phyloP scores from a whole-genome alignment of 2,113 vertebrate species.

The Sakesphorus luctuosus region DNA sequence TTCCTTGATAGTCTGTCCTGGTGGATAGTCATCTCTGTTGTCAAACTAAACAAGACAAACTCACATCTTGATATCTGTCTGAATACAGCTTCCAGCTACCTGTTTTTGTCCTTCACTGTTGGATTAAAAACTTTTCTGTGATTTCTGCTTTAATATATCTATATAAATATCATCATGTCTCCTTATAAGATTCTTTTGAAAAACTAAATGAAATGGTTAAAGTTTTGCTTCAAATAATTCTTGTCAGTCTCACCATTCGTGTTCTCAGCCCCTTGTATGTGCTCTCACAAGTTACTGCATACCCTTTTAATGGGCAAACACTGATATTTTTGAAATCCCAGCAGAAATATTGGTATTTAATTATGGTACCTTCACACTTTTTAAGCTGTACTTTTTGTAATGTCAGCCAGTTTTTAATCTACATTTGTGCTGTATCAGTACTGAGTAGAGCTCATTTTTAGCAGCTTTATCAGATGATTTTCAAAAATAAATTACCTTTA shows the following conservation, averaged over 20 bases:
- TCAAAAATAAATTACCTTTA: background rate
- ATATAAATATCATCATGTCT: background rate
- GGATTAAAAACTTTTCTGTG: background rate
- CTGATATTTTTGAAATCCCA: background rate
- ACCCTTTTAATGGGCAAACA: background rate
- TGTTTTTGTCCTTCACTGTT: background rate
- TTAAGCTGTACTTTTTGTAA: background rate
- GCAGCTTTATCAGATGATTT: background rate
- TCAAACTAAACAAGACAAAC: background rate
- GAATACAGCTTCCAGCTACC: background rate
- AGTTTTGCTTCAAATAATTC: background rate
- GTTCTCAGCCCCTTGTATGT: background rate
- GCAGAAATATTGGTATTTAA: background rate
- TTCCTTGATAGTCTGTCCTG: background rate
- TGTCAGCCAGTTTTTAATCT: background rate
- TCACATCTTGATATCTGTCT: background rate
- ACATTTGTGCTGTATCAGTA: background rate
- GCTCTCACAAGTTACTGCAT: background rate
- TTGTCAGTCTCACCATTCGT: background rate
- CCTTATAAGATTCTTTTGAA: background rate
- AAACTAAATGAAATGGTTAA: background rate
- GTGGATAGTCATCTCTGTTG: background rate
- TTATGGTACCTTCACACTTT: background rate
- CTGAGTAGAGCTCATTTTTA: background rate
- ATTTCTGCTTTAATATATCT: background rate